A percentile compares a stretch with the other conserved stretches of the same genome.
phyloP scores from a whole-genome alignment of 2,888 invertebrate species.

The Rhingia rostrata region DNA sequence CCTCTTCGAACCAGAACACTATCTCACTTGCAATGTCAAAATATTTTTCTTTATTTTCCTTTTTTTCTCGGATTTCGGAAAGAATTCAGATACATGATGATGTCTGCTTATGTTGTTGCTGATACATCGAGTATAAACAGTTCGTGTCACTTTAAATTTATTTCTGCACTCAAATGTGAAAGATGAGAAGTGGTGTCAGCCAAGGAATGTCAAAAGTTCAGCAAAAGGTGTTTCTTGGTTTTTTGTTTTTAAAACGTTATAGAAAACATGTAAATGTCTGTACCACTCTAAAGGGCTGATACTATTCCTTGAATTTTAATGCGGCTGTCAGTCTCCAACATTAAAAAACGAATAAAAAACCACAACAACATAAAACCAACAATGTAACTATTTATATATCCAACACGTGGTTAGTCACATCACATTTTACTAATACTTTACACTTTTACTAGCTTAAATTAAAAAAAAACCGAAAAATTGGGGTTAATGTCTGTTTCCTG shows the following conservation, averaged over 20 bases:
- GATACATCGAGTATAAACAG: not conserved
- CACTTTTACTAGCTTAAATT: not conserved
- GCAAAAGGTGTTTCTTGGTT: not conserved
- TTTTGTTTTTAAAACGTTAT: too few species aligned
- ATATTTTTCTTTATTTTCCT: constrained; percentile 9
- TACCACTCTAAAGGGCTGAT: too few species aligned
- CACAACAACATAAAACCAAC: too few species aligned
- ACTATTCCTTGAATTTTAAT: too few species aligned
- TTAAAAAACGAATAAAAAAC: too few species aligned
- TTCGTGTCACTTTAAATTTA: constrained; percentile 18
- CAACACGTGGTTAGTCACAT: not conserved
- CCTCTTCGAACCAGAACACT: constrained; percentile 16
- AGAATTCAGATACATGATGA: constrained; percentile 16
- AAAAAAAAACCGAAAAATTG: not conserved
- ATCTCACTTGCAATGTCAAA: constrained; percentile 9
- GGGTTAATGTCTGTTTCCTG: not conserved
- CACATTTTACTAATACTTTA: not conserved
- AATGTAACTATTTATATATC: not conserved
- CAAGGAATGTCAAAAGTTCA: not conserved
- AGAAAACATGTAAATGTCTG: too few species aligned
- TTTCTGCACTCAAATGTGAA: constrained; percentile 11
- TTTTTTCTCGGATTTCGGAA: constrained; percentile 1
- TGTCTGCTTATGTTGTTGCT: not conserved
- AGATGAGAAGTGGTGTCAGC: not conserved
- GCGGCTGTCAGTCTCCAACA: too few species aligned